Evolutionary conservation across 2,888 invertebrate genomes (phyloP), one percentile per base, ranked within the genome.

Genomic region (Drosophila demipolita): DNA sequence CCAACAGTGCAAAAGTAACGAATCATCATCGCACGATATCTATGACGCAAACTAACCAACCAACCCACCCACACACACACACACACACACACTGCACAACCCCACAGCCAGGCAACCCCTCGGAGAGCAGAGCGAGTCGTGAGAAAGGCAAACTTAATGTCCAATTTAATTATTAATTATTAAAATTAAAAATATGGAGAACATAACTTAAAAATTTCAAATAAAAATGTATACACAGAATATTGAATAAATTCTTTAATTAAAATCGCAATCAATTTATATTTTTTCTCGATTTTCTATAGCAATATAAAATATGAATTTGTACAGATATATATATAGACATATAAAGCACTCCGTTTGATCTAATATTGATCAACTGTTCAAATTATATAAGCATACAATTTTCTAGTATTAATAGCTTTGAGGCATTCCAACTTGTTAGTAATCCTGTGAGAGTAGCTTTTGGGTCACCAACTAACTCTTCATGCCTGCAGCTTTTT

Each of bases 11-110:
- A 66, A 67, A 73, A 66, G 73, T 60, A 55, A 67, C 61, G 68
- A 63, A 67, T 67, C 63, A 74, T 83, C 67, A 67, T 80, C 66
- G 45, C 84, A 63, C 64, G 78, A 70, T 83, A 75, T 82, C 78
- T 66, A 66, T 74, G 55, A 66, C 73, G 26, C n/a, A 38, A 55
- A 55, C 38, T n/a, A 55, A 20, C 38, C 26, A 32, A 40, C 55
- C 52, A 36, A 65, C 52, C n/a, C 48, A n/a, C 23, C 35, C 35
- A 29, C 3, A 26, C 42, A 42, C 49, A 42, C 12, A 9, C 3
- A 6, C 7, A 8, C 32, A 29, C 35, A 29, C 5, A 17, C 40
- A n/a, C 7, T 29, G 29, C 29, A 29, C 40, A 40, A 36, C n/a
- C 61, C 23, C 53, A 32, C 26, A n/a, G 3, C n/a, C 17, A 17